phyloP scores from a whole-genome alignment of 2,113 vertebrate genomes.

The Pachycephala philippinensis region DNA sequence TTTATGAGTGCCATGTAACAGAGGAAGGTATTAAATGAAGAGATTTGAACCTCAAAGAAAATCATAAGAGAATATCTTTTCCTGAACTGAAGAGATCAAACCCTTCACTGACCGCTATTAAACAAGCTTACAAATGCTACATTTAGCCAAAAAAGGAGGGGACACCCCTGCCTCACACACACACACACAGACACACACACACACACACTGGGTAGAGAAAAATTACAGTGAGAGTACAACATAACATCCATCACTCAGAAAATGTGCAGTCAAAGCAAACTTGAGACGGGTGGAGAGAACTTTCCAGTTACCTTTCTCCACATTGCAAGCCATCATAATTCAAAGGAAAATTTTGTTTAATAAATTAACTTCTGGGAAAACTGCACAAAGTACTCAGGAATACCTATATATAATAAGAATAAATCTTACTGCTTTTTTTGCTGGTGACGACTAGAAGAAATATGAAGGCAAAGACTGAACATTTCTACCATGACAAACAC shows the following conservation, averaged over 20 bases:
- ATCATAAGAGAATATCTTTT: slow-evolving; percentile 43
- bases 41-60: slow-evolving; percentile 68
- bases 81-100: slow-evolving; percentile 40
- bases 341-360: slow-evolving; percentile 41
- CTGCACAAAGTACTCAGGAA: background rate
- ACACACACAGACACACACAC: background rate
- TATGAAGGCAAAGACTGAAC: background rate
- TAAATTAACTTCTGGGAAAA: slow-evolving; percentile 50
- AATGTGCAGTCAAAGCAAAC: slow-evolving; percentile 45
- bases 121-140: background rate
- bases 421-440: slow-evolving; percentile 16
- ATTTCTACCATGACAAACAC: background rate
- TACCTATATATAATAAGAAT: slow-evolving; percentile 6
- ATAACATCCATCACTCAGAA: background rate
- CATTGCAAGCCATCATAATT: slow-evolving; percentile 19
- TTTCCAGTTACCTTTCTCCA: slow-evolving; percentile 32
- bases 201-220: background rate
- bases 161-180: background rate
- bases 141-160: background rate
- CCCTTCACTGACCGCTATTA: slow-evolving; percentile 9
- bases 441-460: slow-evolving; percentile 44
- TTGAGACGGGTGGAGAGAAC: slow-evolving; percentile 16
- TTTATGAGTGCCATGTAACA: slow-evolving; percentile 65
- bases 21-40: slow-evolving; percentile 70
- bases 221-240: background rate